A percentile compares a stretch with the other conserved stretches of the same genome.
Conservation (phyloP, 2,797 vertebrate species). For the Lepus townsendii region DNA sequence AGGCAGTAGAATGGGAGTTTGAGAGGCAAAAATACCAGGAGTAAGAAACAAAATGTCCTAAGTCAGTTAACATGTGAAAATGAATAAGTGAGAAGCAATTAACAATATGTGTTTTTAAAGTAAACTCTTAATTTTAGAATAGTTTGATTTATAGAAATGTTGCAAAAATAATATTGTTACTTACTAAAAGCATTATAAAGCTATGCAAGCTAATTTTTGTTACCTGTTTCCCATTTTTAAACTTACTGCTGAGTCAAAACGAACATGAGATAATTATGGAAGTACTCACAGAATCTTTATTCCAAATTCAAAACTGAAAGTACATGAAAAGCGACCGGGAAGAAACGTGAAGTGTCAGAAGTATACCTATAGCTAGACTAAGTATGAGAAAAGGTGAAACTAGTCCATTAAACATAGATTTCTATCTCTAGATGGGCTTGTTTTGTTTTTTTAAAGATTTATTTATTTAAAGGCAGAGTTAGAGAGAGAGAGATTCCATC, state of each 20-base stretch:
- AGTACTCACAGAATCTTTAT: conserved; percentile 54
- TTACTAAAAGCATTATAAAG: conserved; percentile 45
- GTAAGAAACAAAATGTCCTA: conserved; percentile 26
- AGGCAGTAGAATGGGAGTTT: background rate
- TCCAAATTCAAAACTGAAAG: conserved; percentile 32
- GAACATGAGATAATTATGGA: conserved; percentile 42
- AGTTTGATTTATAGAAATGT: conserved; percentile 55
- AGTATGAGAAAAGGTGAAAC: conserved; percentile 24
- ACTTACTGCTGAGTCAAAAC: conserved; percentile 21
- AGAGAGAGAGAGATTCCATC: no score
- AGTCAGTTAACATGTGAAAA: background rate
- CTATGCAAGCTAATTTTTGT: conserved; percentile 42
- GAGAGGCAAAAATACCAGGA: conserved; percentile 35
- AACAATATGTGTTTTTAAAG: conserved; percentile 42
- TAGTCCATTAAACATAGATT: conserved; percentile 48
- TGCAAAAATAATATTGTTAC: conserved; percentile 46
- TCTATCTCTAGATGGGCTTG: conserved; percentile 31
- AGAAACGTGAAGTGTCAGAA: conserved; percentile 7
- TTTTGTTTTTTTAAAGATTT: no score
- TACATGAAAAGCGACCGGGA: conserved; percentile 41
- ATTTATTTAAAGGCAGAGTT: no score
- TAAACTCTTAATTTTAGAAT: conserved; percentile 56
- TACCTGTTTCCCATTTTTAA: conserved; percentile 44
- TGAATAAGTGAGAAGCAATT: conserved; percentile 34
- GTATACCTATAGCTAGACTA: background rate